These are phyloP conservation scores for Chrysolina americana DNA, from an alignment of 2,888 invertebrate species.

Conservation along the genomic window DNA sequence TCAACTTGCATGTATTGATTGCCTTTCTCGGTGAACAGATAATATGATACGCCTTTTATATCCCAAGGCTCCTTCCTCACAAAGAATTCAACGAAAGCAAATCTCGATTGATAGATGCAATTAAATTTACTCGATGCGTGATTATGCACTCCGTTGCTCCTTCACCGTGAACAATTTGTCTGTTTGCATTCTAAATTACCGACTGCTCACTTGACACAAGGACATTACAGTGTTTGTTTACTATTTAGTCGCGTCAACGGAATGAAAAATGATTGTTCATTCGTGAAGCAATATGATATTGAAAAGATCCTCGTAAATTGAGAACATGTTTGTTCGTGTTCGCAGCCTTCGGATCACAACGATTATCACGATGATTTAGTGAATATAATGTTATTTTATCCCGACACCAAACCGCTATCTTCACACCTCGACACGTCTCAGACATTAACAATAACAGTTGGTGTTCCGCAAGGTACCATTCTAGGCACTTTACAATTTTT, in stretches of 20 bases:
- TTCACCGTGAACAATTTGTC: slow-evolving; percentile 40
- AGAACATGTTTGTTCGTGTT: too few species aligned
- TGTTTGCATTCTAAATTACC: slow-evolving; percentile 35
- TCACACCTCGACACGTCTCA: too few species aligned
- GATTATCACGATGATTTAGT: too few species aligned
- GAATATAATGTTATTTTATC: too few species aligned
- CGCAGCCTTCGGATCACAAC: too few species aligned
- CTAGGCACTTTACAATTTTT: too few species aligned
- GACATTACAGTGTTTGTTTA: slow-evolving; percentile 21
- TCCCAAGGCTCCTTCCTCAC: slow-evolving; percentile 12
- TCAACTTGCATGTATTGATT: slow-evolving; percentile 11
- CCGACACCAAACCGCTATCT: too few species aligned
- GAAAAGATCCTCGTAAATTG: neutral
- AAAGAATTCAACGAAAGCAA: slow-evolving; percentile 32
- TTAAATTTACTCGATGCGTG: slow-evolving; percentile 38
- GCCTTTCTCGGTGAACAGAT: slow-evolving; percentile 5
- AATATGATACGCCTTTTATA: slow-evolving; percentile 22
- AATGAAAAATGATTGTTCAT: slow-evolving; percentile 5
- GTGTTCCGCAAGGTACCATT: too few species aligned
- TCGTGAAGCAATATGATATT: neutral
- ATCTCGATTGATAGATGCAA: slow-evolving; percentile 39
- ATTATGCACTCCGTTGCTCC: slow-evolving; percentile 40
- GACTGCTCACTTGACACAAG: slow-evolving; percentile 37
- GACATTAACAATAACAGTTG: too few species aligned
- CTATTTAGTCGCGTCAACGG: slow-evolving; percentile 5